Evolutionary conservation across 2,113 vertebrate genomes (phyloP).

Genomic region (Ceyx melanurus): DNA sequence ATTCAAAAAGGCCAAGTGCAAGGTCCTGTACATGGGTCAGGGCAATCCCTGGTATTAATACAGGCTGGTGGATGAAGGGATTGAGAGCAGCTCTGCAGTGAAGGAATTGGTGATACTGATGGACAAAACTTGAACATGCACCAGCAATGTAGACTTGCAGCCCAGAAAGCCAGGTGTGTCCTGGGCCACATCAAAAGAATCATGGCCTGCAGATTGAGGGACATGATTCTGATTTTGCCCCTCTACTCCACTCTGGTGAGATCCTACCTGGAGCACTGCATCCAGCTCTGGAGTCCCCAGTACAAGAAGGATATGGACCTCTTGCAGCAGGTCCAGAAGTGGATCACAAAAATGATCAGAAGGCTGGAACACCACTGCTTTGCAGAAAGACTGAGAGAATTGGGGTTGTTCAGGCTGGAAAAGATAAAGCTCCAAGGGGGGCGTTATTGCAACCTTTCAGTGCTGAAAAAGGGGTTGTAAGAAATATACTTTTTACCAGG

Average conservation of each 20-base stretch:
- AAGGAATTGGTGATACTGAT: background rate
- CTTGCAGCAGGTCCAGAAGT: background rate
- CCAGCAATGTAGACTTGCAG: rapidly evolving
- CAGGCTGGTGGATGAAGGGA: background rate
- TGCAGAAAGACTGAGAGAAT: background rate
- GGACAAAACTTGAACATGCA: background rate
- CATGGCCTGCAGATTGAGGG: rapidly evolving
- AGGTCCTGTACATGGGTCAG: background rate
- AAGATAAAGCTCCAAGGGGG: rapidly evolving
- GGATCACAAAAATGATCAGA: background rate
- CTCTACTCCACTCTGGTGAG: background rate
- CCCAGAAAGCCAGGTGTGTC: background rate
- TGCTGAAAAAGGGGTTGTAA: background rate
- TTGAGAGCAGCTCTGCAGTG: background rate
- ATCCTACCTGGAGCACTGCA: background rate
- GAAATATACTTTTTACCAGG: background rate
- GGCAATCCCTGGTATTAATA: background rate
- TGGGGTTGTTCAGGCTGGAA: background rate
- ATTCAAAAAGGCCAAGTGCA: background rate
- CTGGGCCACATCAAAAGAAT: background rate
- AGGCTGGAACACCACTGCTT: rapidly evolving
- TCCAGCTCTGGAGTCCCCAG: background rate
- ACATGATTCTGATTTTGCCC: background rate
- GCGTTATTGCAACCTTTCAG: background rate
- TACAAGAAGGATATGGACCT: background rate